Base-by-base conservation (phyloP, 1,140 invertebrate genomes). In the Tetramorium alpestre region DNA sequence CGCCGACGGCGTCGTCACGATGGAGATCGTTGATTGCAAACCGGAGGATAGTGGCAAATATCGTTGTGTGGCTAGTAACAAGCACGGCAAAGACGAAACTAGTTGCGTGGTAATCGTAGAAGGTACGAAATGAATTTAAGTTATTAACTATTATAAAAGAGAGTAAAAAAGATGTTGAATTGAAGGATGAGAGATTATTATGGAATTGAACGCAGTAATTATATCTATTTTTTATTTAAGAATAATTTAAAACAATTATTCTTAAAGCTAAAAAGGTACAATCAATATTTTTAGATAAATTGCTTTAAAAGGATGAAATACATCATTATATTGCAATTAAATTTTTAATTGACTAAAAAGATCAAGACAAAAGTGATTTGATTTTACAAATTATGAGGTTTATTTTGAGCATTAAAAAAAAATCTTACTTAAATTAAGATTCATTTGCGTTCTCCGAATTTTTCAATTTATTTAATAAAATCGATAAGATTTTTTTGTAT, bases 21-120 rank as follows among this genome's bases (percentile, higher is more conserved):
- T 99, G 96, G 99, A 99, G 96, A 99, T 99, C 84, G 97, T 98
- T 60, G 98, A 99, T 94, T 99, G 99, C 94, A 97, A 97, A 93
- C 97, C 98, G 0, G 97, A 98, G 89, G 99, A 99, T 95, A 99
- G 99, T 86, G 99, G 99, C 85, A 99, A 98, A 94, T 99, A 99
- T 95, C 97, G 96, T 28, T 99, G 99, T 94, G 96, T 98, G 7
- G 99, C 99, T 7, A 97, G 97, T 54, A 99, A 99, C 95, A 96
- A 96, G 25, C 97, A 99, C 88, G 99, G 99, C 90, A 97, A 97
- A 28, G 98, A 99, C 92, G 99, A 99, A 96, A 99, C 99, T 2
- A 97, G 97, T 64, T 99, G 99, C 95, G 98, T 99, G 85, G 98
- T 99, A 44, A 99, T 99, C 92, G 99, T 99, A 92, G 99, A 99